These are phyloP conservation scores for Gymnosoma rotundatum DNA, from an alignment of 2,888 invertebrate genomes.

Conservation along the genomic window DNA sequence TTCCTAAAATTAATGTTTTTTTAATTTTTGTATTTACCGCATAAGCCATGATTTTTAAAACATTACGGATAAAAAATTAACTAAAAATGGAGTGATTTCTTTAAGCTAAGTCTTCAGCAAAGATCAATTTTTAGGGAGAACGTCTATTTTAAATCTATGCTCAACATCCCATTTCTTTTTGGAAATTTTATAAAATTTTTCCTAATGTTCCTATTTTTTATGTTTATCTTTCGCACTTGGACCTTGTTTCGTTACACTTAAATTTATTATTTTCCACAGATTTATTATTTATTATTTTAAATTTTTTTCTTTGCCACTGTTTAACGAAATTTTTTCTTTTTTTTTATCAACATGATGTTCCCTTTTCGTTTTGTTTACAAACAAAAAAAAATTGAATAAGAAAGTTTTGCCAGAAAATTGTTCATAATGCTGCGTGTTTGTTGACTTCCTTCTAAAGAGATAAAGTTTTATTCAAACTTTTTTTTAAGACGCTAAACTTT, in stretches of 20 bases:
- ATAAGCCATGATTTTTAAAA: no score
- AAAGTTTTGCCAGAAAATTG: constrained; percentile 22
- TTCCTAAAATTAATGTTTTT: no score
- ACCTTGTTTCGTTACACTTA: background rate
- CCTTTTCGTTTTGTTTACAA: background rate
- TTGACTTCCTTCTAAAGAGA: background rate
- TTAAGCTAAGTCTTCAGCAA: no score
- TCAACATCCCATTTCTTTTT: no score
- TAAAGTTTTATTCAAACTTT: background rate
- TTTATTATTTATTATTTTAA: background rate
- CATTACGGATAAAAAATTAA: no score
- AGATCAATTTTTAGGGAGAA: no score
- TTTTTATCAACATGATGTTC: background rate
- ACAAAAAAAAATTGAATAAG: constrained; percentile 26
- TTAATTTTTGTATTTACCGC: no score
- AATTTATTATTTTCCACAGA: background rate
- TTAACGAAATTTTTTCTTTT: background rate
- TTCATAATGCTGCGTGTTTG: constrained; percentile 8
- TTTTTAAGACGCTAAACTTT: background rate
- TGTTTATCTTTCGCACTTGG: background rate
- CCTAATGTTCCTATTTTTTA: background rate
- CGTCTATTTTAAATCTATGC: no score
- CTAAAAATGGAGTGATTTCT: no score
- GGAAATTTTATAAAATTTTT: no score
- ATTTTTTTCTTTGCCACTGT: background rate